Conservation (phyloP, 1,140 invertebrate species). For the Argopecten irradians region DNA sequence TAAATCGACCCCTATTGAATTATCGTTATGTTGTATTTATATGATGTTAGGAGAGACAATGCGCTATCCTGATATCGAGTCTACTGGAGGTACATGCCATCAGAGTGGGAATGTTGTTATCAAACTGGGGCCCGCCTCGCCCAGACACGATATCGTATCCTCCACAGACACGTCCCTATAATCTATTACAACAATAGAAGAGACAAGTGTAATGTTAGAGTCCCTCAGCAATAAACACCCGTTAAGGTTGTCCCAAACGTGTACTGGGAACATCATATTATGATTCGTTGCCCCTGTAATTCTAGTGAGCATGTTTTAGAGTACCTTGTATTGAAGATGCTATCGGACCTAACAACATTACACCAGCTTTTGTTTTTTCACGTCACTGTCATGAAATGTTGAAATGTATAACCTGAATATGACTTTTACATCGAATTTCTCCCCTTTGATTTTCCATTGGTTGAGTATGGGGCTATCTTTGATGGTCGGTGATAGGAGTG, state of each 20-base stretch:
- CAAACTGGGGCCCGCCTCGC: not conserved
- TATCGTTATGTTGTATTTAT: not conserved
- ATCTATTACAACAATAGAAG: not conserved
- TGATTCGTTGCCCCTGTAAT: not conserved
- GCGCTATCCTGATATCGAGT: not conserved
- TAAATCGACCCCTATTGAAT: not conserved
- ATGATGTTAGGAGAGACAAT: not conserved
- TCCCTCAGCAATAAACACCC: not conserved
- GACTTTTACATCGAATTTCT: not conserved
- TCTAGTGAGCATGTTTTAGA: not conserved
- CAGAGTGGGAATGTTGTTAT: not conserved
- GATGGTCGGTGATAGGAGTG: too few species aligned
- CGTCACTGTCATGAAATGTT: not conserved
- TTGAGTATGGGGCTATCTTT: too few species aligned
- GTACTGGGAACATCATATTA: not conserved
- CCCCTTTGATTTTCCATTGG: not conserved
- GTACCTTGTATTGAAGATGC: not conserved
- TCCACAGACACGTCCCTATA: not conserved
- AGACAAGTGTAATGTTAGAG: not conserved
- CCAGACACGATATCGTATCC: not conserved
- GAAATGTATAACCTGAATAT: not conserved
- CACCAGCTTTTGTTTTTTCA: not conserved
- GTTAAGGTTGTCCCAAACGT: not conserved
- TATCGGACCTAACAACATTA: not conserved
- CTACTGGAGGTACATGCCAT: not conserved